Evolutionary conservation across 2,797 vertebrate genomes (phyloP).

Genomic region (Lagorchestes hirsutus): DNA sequence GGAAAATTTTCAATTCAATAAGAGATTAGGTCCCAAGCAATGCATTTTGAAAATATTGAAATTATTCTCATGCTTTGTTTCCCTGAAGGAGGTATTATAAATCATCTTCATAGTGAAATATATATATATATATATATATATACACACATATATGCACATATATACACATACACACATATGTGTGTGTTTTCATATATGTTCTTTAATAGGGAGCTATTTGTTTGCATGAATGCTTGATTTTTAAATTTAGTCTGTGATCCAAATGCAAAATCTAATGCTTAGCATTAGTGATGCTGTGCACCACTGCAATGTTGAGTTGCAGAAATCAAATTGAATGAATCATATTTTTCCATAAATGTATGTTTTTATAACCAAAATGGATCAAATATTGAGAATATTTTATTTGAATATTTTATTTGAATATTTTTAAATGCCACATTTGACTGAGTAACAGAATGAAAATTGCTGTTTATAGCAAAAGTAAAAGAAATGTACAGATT

Average conservation of each 20-base stretch:
- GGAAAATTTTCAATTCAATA: constrained; percentile 58
- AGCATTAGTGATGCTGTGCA: constrained; percentile 14
- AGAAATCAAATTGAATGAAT: constrained; percentile 75
- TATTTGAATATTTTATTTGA: constrained; percentile 80
- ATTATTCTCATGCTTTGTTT: constrained; percentile 51
- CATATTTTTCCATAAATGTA: constrained; percentile 76
- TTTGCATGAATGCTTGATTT: constrained; percentile 70
- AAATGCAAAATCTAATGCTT: constrained; percentile 78
- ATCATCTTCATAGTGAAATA: constrained; percentile 67
- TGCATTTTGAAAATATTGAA: constrained; percentile 68
- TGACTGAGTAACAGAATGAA: constrained; percentile 72
- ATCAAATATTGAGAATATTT: constrained; percentile 82
- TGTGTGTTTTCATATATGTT: constrained; percentile 60
- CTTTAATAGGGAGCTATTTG: constrained; percentile 68
- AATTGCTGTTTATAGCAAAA: constrained; percentile 75
- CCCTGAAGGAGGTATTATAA: constrained; percentile 66
- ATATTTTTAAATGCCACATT: constrained; percentile 78
- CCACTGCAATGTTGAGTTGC: constrained; percentile 60
- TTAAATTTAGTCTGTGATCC: constrained; percentile 75
- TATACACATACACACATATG: no score
- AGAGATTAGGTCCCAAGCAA: constrained; percentile 51
- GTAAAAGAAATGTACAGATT: constrained; percentile 69
- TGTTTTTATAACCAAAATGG: constrained; percentile 68
- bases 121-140: neutral
- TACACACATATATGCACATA: no score